Evolutionary conservation across 2,797 vertebrate species (phyloP), one percentile per base, ranked within the genome.

Genomic region (Danio tinwini): DNA sequence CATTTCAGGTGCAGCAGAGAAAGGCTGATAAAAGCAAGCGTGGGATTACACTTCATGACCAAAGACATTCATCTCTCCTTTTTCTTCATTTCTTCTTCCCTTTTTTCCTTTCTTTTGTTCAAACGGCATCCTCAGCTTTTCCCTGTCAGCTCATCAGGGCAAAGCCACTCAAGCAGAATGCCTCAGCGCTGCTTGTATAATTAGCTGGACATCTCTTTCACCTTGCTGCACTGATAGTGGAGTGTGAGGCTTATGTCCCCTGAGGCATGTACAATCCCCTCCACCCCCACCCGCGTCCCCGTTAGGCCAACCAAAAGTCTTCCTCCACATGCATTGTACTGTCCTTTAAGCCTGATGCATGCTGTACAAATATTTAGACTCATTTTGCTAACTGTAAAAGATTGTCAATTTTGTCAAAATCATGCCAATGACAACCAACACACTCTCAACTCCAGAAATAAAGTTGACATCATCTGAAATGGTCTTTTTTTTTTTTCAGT

Each of bases 131-230:
- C 80, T 84, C 81, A 63, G 75, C 85, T 85, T 87, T 82, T 79
- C 55, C 80, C 85, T 86, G 82, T 83, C 84, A 82, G 84, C 87
- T 87, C 69, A 80, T 84, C 78, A 82, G 73, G 74, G 74, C 59
- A 83, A 73, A 85, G 77, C 58, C 72, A 84, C 81, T 86, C 76
- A 74, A 81, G 88, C 87, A 80, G 84, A 87, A 88, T 88, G 81
- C 77, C 81, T 85, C 79, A 47, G 62, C 73, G n/a, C 83, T 83
- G 80, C 83, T 86, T 78, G 82, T 85, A 82, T 88, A 88, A 87
- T 87, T 89, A 88, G 87, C 88, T 84, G 87, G 88, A 89, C 88
- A 84, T 88, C 88, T 85, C 86, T 86, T 85, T 87, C 87, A 87
- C 88, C 88, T 87, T 86, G 84, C 85, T 69, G 84, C 77, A 70